A percentile compares a stretch with the other conserved stretches of the same genome.
These are phyloP conservation scores for Xanthorhoe designata DNA, from an alignment of 2,888 invertebrate species.

Conservation along the genomic window DNA sequence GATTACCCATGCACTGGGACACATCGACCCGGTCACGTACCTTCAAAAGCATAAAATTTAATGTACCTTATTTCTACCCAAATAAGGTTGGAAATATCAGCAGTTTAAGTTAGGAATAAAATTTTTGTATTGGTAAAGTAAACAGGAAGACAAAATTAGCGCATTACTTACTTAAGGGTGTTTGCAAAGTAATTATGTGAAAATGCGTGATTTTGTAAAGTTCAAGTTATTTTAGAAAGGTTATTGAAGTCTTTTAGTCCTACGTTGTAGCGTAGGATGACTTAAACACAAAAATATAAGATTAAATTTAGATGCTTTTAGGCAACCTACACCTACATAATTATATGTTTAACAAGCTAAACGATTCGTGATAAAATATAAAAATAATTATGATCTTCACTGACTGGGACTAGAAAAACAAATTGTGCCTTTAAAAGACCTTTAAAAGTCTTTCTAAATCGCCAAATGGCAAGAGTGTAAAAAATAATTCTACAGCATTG, in stretches of 20 bases:
- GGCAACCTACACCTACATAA: background rate
- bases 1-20: slow-evolving; percentile 35
- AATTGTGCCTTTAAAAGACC: no score
- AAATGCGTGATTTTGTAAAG: background rate
- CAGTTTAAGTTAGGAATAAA: slow-evolving; percentile 9
- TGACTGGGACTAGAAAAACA: no score
- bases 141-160: slow-evolving; percentile 38
- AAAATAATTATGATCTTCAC: no score
- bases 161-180: slow-evolving; percentile 15
- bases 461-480: no score
- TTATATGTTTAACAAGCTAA: no score
- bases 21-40: slow-evolving; percentile 30
- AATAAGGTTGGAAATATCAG: slow-evolving; percentile 22
- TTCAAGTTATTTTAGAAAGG: background rate
- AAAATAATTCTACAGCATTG: no score
- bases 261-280: background rate
- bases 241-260: background rate
- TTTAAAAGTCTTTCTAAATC: no score
- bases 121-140: slow-evolving; percentile 25
- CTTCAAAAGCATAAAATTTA: background rate
- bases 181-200: slow-evolving; percentile 1
- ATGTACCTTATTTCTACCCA: background rate
- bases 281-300: background rate
- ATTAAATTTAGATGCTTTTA: background rate
- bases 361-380: no score